Base-by-base conservation (phyloP, 1,140 invertebrate species). In the Brachionus rubens region DNA sequence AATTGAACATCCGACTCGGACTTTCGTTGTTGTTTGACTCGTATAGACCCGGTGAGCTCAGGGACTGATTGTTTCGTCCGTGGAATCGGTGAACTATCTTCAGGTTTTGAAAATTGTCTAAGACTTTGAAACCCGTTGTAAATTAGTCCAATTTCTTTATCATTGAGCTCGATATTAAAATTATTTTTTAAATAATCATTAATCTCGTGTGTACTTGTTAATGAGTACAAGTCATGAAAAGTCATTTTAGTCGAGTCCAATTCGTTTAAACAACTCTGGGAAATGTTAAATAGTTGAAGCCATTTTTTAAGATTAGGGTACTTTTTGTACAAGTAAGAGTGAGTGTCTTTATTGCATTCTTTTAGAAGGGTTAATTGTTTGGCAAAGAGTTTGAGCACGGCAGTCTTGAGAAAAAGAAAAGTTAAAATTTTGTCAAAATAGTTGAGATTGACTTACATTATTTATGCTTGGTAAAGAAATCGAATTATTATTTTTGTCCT, bases 291-390 rank as follows among this genome's bases (percentile, higher is more conserved):
- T 19, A 72, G 3, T 10, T 72, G 43, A 2, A 72, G 46, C 68
- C 68, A 72, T 40, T 40, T 72, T 50, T 72, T 48, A 30, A 72
- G 40, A 52, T 72, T 54, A 7, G 68, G 68, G 50, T 72, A 72
- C 28, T 54, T 48, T 6, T 3, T 50, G 26, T 9, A 72, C 28
- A 72, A 72, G 28, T 48, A 5, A 12, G 68, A 24, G 3, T 48
- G 68, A n/a, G 6, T 33, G 14, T 47, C 41, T 26, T 14, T 21
- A 5, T 40, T 16, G 19, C 24, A 24, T 28, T 70, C 2, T 14
- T 24, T 70, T 16, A 70, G 19, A 2, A 70, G 14, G 0, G 28
- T 47, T 1, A 70, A 16, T 12, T 70, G 65, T 19, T 70, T 70
- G 40, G 65, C 65, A 46, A 70, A 70, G 10, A 70, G 65, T 12